Percentiles rank a stretch among this genome's conserved stretches.
These are phyloP conservation scores for Morus bassanus DNA, from an alignment of 2,797 vertebrate species.

Conservation along the genomic window DNA sequence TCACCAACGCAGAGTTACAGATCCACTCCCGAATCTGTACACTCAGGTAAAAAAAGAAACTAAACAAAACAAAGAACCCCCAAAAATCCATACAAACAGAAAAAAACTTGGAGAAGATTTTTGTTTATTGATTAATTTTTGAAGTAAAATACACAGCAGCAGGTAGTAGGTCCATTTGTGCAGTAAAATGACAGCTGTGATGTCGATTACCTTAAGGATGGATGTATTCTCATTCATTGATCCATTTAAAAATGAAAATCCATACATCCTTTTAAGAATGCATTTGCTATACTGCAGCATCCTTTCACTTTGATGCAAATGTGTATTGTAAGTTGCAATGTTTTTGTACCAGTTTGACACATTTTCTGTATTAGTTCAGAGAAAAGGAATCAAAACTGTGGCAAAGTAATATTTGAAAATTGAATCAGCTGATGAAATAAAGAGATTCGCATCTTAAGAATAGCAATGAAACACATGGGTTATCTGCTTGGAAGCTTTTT, in stretches of 20 bases:
- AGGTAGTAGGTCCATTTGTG: background rate
- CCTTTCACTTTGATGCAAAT: background rate
- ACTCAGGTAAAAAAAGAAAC: constrained; percentile 81
- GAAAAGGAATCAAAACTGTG: constrained; percentile 24
- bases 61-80: background rate
- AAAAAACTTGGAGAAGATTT: background rate
- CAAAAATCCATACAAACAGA: background rate
- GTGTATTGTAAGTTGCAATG: background rate
- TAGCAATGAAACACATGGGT: background rate
- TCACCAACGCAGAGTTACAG: constrained; percentile 92
- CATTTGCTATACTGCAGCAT: background rate
- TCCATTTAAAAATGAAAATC: constrained; percentile 29
- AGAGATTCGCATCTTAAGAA: constrained; percentile 13
- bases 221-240: background rate
- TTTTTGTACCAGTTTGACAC: constrained; percentile 22
- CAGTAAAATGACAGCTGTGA: background rate
- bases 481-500: background rate
- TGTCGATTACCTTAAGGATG: background rate
- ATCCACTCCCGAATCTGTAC: constrained; percentile 85
- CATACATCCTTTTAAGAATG: background rate
- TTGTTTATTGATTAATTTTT: background rate
- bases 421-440: constrained; percentile 3
- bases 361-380: constrained; percentile 3
- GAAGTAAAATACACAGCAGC: background rate
- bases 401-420: constrained; percentile 20